Evolutionary conservation across 2,888 invertebrate genomes (phyloP).

Genomic region (Volucella inflata): DNA sequence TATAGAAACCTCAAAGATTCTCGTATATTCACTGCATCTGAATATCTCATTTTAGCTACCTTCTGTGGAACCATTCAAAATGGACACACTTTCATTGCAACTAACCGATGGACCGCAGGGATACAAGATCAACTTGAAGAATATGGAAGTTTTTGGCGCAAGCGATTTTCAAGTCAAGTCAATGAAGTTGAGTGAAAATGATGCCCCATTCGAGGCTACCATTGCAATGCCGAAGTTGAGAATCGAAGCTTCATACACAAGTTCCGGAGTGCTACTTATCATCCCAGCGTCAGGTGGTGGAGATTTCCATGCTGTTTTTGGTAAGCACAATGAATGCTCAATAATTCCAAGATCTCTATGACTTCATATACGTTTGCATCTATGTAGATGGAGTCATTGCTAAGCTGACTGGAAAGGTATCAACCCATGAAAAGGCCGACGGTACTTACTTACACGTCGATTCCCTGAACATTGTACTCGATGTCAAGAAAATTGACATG

Average conservation of each 20-base stretch:
- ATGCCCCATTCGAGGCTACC: constrained; percentile 87
- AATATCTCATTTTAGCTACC: constrained; percentile 84
- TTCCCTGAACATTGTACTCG: constrained; percentile 86
- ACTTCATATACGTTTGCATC: background rate
- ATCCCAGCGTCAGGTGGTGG: constrained; percentile 89
- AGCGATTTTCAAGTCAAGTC: constrained; percentile 86
- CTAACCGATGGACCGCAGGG: constrained; percentile 85
- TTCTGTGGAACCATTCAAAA: constrained; percentile 87
- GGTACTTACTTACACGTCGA: constrained; percentile 87
- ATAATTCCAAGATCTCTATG: background rate
- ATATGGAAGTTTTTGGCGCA: constrained; percentile 87
- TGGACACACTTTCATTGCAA: constrained; percentile 86
- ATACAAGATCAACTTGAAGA: constrained; percentile 86
- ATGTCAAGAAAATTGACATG: constrained; percentile 87
- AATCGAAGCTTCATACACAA: constrained; percentile 88
- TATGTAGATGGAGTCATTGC: constrained; percentile 85
- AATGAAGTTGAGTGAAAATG: constrained; percentile 86
- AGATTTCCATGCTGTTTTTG: constrained; percentile 87
- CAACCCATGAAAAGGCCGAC: constrained; percentile 83
- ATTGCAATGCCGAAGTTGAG: constrained; percentile 87
- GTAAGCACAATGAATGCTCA: constrained; percentile 79
- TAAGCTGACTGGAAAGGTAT: constrained; percentile 86
- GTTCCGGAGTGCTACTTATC: constrained; percentile 88
- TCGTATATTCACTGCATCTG: too few species aligned
- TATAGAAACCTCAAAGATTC: too few species aligned